Evolutionary conservation across 2,797 vertebrate genomes (phyloP), one percentile per base, ranked within the genome.

Genomic region (Strix occidentalis): DNA sequence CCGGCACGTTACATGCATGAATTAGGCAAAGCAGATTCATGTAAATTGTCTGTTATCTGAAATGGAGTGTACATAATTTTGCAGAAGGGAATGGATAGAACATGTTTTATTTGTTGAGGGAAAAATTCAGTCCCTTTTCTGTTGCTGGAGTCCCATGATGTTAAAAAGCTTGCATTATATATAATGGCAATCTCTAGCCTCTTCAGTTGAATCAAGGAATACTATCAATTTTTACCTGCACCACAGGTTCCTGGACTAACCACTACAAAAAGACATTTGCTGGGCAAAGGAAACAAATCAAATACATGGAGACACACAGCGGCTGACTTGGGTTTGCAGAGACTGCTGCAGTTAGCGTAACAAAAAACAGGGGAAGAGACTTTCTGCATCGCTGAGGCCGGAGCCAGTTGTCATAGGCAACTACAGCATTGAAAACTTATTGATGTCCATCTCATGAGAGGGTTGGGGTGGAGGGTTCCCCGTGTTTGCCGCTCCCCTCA

Each of bases 121-220:
- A 45, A 84, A 87, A 46, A 72, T 35, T 25, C 41, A 45, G 21
- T 33, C 39, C 65, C 48, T 90, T 91, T 70, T 57, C 72, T 87
- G 70, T 77, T 93, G 61, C 84, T 86, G 64, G 87, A 95, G 66
- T 41, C 58, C 26, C 68, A 54, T 25, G 51, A 60, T 50, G 33
- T 88, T 87, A 79, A 45, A 92, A 92, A 96, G 46, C 45, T 51
- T 83, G 31, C 13, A 11, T 56, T 87, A 23, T 54, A 61, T 94
- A 45, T 76, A 72, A 70, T 60, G 75, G 28, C 75, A 93, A 91
- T 94, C 61, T 96, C 92, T 84, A 21, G 28, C 66, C 87, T 89
- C 58, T 96, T 84, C 79, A 61, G 63, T 25, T 93, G 84, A 88
- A 91, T 92, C 51, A 87, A 91, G 72, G 66, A 77, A 24, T 71